Conservation (phyloP, 1,140 invertebrate genomes). For the Colletes gigas region DNA sequence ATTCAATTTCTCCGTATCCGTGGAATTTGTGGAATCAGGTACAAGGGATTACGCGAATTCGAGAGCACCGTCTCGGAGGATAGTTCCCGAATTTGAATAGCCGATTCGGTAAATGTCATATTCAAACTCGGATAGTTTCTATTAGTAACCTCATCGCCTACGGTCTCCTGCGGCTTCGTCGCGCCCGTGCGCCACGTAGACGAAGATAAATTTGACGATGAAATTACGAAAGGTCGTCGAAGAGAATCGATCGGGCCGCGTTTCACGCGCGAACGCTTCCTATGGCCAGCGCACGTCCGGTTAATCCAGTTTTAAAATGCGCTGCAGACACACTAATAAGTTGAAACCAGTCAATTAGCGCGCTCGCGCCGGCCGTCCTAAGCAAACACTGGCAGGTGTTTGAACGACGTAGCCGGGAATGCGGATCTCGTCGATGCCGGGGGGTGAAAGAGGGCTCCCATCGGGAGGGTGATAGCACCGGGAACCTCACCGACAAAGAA, state of each 20-base stretch:
- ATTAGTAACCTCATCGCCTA: conserved; percentile 42
- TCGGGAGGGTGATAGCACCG: conserved; percentile 15
- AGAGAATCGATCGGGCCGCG: conserved; percentile 36
- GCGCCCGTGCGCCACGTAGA: conserved; percentile 14
- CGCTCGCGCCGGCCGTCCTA: conserved; percentile 67
- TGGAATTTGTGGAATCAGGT: conserved; percentile 28
- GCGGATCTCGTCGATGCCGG: conserved; percentile 45
- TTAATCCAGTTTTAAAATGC: conserved; percentile 72
- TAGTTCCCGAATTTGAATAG: conserved; percentile 46
- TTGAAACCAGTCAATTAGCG: conserved; percentile 77
- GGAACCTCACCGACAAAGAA: conserved; percentile 1
- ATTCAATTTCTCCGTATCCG: conserved; percentile 35
- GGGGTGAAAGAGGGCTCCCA: conserved; percentile 9
- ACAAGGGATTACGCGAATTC: conserved; percentile 39
- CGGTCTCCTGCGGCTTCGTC: background rate
- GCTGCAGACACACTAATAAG: conserved; percentile 75
- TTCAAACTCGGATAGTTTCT: conserved; percentile 51
- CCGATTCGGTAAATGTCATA: conserved; percentile 49
- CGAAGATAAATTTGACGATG: conserved; percentile 65
- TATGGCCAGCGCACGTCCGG: conserved; percentile 22
- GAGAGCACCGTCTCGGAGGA: background rate
- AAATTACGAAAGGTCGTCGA: conserved; percentile 54
- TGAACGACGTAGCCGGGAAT: conserved; percentile 65
- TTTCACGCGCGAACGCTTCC: too few species aligned
- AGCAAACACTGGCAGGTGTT: conserved; percentile 77